Evolutionary conservation across 92 coral and sea anemone genomes (phyloP).

Genomic region (Phenganax stokvisi): DNA sequence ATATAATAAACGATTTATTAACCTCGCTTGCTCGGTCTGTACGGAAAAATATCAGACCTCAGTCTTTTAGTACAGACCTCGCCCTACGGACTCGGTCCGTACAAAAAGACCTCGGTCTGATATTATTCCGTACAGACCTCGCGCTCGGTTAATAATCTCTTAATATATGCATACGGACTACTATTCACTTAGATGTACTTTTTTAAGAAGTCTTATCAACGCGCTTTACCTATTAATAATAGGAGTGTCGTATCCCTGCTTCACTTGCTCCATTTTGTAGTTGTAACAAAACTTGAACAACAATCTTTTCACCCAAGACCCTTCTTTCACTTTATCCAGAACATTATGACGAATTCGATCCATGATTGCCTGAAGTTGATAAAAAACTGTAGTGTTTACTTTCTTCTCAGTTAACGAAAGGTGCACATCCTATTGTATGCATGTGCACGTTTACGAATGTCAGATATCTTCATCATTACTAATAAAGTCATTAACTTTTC

Average conservation of each 20-base stretch:
- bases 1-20: too few relatives aligned
- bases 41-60: too few relatives aligned
- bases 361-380: slow-evolving; percentile 56
- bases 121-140: too few relatives aligned
- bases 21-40: too few relatives aligned
- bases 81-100: too few relatives aligned
- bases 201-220: background rate
- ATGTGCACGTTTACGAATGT: too few relatives aligned
- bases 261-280: slow-evolving; percentile 84
- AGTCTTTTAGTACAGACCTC: too few relatives aligned
- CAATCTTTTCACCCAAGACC: slow-evolving; percentile 76
- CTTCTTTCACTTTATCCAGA: slow-evolving; percentile 90
- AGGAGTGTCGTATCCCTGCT: slow-evolving; percentile 91
- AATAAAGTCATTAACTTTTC: background rate
- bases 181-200: background rate
- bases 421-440: too few relatives aligned
- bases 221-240: slow-evolving; percentile 68
- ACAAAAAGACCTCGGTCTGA: too few relatives aligned
- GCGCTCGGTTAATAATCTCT: too few relatives aligned
- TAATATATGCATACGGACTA: too few relatives aligned
- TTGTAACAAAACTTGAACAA: slow-evolving; percentile 86
- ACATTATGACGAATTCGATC: slow-evolving; percentile 91
- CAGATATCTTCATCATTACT: background rate
- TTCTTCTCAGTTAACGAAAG: background rate
- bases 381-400: background rate